phyloP scores from a whole-genome alignment of 2,797 vertebrate species.

The Lepus townsendii region DNA sequence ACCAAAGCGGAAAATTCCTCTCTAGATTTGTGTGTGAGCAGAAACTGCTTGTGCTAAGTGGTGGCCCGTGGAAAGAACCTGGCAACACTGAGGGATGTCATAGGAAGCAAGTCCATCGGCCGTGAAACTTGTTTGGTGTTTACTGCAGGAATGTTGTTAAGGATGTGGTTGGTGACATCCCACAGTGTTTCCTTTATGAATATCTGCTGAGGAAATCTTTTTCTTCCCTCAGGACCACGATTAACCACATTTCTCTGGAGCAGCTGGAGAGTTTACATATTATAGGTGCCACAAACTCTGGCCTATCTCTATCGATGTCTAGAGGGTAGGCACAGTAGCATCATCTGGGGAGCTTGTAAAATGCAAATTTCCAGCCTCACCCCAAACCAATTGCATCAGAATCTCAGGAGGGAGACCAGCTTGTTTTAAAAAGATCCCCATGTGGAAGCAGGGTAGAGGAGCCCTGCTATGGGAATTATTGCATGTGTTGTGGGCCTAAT shows the following conservation, averaged over 20 bases:
- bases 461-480: not conserved
- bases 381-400: not conserved
- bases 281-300: conserved; percentile 18
- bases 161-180: conserved; percentile 83
- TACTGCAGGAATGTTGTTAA: conserved; percentile 82
- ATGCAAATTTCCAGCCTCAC: not conserved
- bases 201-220: conserved; percentile 73
- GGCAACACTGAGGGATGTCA: conserved; percentile 64
- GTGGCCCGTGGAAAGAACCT: conserved; percentile 80
- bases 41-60: conserved; percentile 74
- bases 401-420: not conserved
- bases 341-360: not conserved
- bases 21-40: conserved; percentile 67
- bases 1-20: conserved; percentile 81
- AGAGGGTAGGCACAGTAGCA: not conserved
- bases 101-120: conserved; percentile 45
- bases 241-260: conserved; percentile 73
- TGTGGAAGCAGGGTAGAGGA: not conserved
- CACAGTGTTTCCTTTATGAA: conserved; percentile 81
- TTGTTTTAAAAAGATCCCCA: not conserved
- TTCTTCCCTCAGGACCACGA: conserved; percentile 70
- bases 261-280: conserved; percentile 22
- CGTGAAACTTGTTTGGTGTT: conserved; percentile 72
- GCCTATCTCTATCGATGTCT: not conserved
- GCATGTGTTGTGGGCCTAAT: not conserved